phyloP scores from a whole-genome alignment of 2,888 invertebrate genomes.

The Lingula anatina region DNA sequence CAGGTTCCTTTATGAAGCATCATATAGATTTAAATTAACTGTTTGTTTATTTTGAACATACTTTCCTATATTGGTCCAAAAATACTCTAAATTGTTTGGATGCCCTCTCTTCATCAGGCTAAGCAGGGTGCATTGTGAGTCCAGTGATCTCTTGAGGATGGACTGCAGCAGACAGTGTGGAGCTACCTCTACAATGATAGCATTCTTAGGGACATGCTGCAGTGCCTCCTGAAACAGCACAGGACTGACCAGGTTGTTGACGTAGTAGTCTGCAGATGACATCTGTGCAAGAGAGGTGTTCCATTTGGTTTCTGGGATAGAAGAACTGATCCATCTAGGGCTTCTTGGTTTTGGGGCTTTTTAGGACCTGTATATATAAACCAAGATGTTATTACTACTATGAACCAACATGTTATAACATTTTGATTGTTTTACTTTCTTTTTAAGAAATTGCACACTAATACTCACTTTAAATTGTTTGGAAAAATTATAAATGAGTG shows the following conservation, averaged over 20 bases:
- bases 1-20: no score
- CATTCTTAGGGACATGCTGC: constrained; percentile 76
- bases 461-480: no score
- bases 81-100: constrained; percentile 67
- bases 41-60: no score
- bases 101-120: constrained; percentile 81
- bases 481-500: no score
- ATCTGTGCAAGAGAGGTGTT: constrained; percentile 68
- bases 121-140: constrained; percentile 69
- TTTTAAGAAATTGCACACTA: no score
- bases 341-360: constrained; percentile 73
- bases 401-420: no score
- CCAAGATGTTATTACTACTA: no score
- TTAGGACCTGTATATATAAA: constrained; percentile 61
- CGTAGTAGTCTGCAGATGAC: constrained; percentile 90
- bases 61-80: constrained; percentile 78
- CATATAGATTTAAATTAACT: no score
- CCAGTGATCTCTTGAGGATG: constrained; percentile 79
- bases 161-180: constrained; percentile 93
- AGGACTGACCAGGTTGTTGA: constrained; percentile 89
- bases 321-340: constrained; percentile 85
- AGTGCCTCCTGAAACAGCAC: constrained; percentile 89
- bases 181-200: constrained; percentile 85
- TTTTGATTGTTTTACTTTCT: no score
- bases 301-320: constrained; percentile 84